phyloP scores from a whole-genome alignment of 2,888 invertebrate species.

The Mantis religiosa region DNA sequence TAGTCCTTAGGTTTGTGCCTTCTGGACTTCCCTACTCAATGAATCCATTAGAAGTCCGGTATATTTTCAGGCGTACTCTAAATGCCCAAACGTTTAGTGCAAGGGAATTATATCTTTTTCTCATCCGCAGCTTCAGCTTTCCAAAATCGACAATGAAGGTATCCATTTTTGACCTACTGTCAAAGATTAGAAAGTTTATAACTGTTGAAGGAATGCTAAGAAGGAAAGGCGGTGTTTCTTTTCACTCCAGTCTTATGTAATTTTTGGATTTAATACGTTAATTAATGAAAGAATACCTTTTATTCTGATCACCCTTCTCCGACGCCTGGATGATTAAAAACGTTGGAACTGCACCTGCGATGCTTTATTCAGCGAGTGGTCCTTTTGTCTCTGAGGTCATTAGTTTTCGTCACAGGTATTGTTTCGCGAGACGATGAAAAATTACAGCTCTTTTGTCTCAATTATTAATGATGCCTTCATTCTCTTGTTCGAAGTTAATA shows the following conservation, averaged over 20 bases:
- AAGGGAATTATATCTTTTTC: too few species aligned
- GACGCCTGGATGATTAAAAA: neutral
- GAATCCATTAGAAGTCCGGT: too few species aligned
- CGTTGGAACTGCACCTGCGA: neutral
- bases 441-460: neutral
- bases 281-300: neutral
- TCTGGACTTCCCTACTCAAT: too few species aligned
- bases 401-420: neutral
- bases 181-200: neutral
- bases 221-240: neutral
- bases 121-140: neutral
- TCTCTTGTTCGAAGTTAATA: neutral
- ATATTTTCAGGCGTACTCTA: too few species aligned
- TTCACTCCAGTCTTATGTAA: neutral
- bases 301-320: neutral
- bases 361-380: neutral
- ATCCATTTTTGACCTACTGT: neutral
- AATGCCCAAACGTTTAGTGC: too few species aligned
- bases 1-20: too few species aligned
- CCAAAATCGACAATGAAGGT: neutral
- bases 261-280: neutral
- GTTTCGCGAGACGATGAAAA: neutral
- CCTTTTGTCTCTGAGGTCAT: neutral
- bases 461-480: neutral
- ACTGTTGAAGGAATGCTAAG: neutral